Evolutionary conservation across 1,140 invertebrate genomes (phyloP).

Genomic region (Varroa destructor): DNA sequence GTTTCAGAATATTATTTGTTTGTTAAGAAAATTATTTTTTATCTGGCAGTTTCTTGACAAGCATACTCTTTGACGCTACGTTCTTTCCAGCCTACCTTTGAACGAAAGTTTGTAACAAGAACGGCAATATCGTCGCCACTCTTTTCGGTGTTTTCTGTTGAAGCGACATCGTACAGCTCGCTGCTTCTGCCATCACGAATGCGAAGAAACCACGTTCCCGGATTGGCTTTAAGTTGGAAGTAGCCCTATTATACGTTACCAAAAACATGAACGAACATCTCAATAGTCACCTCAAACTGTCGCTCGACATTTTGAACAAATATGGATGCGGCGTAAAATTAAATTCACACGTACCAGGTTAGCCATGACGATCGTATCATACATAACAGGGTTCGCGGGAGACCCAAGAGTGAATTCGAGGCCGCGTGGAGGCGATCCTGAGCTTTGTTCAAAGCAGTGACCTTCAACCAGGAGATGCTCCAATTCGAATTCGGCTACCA

Average conservation of each 20-base stretch:
- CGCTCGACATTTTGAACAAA: too few species aligned
- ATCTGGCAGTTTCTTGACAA: too few species aligned
- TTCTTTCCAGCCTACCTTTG: background rate
- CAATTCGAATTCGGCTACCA: conserved; percentile 70
- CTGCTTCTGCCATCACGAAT: conserved; percentile 75
- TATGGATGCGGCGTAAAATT: background rate
- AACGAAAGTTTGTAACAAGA: conserved; percentile 21
- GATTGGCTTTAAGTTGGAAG: conserved; percentile 93
- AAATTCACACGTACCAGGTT: conserved; percentile 53
- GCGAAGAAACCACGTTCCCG: conserved; percentile 79
- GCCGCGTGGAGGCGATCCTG: conserved; percentile 84
- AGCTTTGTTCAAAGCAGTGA: conserved; percentile 83
- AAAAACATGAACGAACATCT: background rate
- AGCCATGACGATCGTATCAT: conserved; percentile 99
- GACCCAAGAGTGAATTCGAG: conserved; percentile 91
- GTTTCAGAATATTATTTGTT: too few species aligned
- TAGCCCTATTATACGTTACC: conserved; percentile 50
- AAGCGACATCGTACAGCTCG: conserved; percentile 66
- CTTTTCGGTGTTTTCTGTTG: conserved; percentile 25
- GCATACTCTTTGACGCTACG: background rate
- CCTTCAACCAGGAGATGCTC: conserved; percentile 79
- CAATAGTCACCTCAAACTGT: too few species aligned
- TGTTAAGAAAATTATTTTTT: too few species aligned
- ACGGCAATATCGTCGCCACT: conserved; percentile 65
- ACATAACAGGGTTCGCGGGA: conserved; percentile 54